Conservation (phyloP, 2,113 vertebrate species). For the Lipophrys pholis region DNA sequence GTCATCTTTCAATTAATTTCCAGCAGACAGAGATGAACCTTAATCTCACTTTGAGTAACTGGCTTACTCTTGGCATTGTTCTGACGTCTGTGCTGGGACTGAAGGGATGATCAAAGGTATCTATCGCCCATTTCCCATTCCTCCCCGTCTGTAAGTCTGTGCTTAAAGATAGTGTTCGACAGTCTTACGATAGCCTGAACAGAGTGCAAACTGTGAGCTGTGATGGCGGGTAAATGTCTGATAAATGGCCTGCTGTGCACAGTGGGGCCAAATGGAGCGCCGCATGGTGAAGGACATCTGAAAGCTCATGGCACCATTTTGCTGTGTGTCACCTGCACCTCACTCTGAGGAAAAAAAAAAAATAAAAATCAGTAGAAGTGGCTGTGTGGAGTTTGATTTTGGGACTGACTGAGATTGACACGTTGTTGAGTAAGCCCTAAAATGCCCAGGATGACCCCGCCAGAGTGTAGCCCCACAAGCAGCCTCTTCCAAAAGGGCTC, state of each 20-base stretch:
- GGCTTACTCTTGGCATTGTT: slow-evolving; percentile 1
- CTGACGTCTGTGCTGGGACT: slow-evolving; percentile 11
- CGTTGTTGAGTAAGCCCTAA: slow-evolving; percentile 39
- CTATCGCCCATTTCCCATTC: slow-evolving; percentile 19
- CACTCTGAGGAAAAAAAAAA: background rate
- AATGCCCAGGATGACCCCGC: slow-evolving; percentile 14
- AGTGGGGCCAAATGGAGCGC: slow-evolving; percentile 50
- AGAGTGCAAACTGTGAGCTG: slow-evolving; percentile 22
- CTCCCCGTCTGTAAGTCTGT: slow-evolving; percentile 5
- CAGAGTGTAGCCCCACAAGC: slow-evolving; percentile 7
- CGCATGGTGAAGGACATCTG: slow-evolving; percentile 55
- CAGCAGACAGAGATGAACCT: slow-evolving; percentile 27
- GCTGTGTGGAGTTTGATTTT: slow-evolving; percentile 34
- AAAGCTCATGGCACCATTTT: slow-evolving; percentile 31
- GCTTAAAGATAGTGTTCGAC: slow-evolving; percentile 34
- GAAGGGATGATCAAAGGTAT: slow-evolving; percentile 45
- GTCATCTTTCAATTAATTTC: slow-evolving; percentile 30
- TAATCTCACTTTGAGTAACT: slow-evolving; percentile 18
- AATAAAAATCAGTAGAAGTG: slow-evolving; percentile 6
- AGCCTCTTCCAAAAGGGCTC: slow-evolving; percentile 10
- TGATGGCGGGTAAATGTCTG: slow-evolving; percentile 45
- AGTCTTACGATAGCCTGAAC: slow-evolving; percentile 9
- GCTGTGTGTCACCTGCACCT: slow-evolving; percentile 14
- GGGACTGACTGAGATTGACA: slow-evolving; percentile 22
- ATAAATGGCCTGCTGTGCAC: slow-evolving; percentile 44